Conservation (phyloP, 2,888 invertebrate species). For the Pomacea canaliculata region DNA sequence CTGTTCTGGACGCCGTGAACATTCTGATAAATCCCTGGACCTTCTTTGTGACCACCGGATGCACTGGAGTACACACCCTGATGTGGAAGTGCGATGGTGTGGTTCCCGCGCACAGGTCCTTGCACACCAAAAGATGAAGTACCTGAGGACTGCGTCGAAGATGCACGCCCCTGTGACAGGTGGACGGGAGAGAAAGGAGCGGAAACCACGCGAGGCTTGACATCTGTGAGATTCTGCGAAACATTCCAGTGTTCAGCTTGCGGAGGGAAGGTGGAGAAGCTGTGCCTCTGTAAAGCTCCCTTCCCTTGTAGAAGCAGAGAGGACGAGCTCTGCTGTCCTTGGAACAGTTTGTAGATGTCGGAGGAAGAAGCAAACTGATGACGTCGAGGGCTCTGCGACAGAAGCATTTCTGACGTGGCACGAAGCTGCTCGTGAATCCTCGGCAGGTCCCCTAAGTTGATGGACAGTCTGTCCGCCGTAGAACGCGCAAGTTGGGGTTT, state of each 20-base stretch:
- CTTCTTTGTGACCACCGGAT: background rate
- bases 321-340: constrained; percentile 45
- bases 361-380: constrained; percentile 59
- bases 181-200: background rate
- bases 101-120: constrained; percentile 20
- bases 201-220: constrained; percentile 3
- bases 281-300: constrained; percentile 41
- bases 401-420: constrained; percentile 40
- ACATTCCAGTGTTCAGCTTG: background rate
- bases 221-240: constrained; percentile 10
- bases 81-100: constrained; percentile 22
- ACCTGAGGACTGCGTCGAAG: background rate
- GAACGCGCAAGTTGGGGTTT: background rate
- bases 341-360: constrained; percentile 60
- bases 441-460: constrained; percentile 30
- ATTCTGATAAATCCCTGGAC: background rate
- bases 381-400: constrained; percentile 41
- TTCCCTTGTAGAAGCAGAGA: background rate
- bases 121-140: background rate
- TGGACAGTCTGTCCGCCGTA: constrained; percentile 20
- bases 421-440: constrained; percentile 34
- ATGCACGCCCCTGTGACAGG: constrained; percentile 4
- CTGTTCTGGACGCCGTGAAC: background rate
- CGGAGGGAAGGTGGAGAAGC: constrained; percentile 49
- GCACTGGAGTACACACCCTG: background rate